These are phyloP conservation scores for Volucella inflata DNA, from an alignment of 2,888 invertebrate species.

Conservation along the genomic window DNA sequence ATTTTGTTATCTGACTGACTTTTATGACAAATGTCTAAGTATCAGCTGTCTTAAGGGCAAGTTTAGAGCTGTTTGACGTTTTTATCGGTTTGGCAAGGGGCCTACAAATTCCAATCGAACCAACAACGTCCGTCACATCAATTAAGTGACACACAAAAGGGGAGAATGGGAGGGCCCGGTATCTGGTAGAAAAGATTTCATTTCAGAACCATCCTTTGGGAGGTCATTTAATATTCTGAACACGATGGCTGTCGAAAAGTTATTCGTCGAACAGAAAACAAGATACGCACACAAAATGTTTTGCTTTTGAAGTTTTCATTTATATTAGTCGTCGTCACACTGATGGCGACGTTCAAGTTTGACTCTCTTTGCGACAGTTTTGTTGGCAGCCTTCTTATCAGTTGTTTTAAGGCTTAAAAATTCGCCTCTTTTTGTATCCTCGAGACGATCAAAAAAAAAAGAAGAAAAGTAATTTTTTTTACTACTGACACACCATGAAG, in stretches of 20 bases:
- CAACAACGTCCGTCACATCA: conserved; percentile 45
- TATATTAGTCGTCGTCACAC: conserved; percentile 8
- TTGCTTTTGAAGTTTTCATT: conserved; percentile 58
- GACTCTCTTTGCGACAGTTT: conserved; percentile 19
- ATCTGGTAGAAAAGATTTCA: conserved; percentile 29
- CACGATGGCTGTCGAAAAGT: conserved; percentile 61
- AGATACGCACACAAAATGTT: conserved; percentile 61
- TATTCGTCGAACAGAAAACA: conserved; percentile 25
- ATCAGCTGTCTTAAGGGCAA: conserved; percentile 16
- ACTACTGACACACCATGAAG: conserved; percentile 5
- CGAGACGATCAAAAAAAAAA: too few relatives aligned
- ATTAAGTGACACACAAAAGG: conserved; percentile 29
- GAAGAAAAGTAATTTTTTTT: conserved; percentile 2
- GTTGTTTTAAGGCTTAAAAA: background rate
- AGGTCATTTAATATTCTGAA: conserved; percentile 60
- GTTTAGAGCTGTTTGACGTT: background rate
- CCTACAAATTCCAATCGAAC: conserved; percentile 29
- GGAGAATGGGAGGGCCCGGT: conserved; percentile 11
- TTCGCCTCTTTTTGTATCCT: conserved; percentile 11
- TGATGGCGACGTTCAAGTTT: background rate
- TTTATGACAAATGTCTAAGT: background rate
- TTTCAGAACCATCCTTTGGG: conserved; percentile 25
- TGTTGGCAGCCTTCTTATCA: background rate
- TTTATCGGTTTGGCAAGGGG: background rate
- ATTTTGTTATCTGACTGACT: background rate